phyloP scores from a whole-genome alignment of 2,797 vertebrate genomes.

The Rhynchonycteris naso region DNA sequence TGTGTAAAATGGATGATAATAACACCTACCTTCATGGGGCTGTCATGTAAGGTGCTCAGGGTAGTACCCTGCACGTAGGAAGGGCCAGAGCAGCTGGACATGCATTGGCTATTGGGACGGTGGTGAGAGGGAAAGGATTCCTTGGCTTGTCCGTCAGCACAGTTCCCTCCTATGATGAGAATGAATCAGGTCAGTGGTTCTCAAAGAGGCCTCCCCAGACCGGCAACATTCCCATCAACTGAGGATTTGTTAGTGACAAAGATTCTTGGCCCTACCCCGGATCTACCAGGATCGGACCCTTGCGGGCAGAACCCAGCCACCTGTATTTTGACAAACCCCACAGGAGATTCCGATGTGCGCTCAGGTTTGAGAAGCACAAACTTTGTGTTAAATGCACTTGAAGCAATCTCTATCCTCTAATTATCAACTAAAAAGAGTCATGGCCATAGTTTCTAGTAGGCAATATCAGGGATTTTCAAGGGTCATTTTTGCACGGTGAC shows the following conservation, averaged over 20 bases:
- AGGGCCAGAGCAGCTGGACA: fast-evolving
- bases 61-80: fast-evolving
- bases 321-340: background rate
- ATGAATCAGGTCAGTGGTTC: background rate
- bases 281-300: background rate
- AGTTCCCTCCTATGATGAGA: background rate
- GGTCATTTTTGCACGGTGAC: background rate
- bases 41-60: fast-evolving
- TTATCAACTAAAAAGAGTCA: background rate
- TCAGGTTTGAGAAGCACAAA: background rate
- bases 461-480: background rate
- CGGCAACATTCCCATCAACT: background rate
- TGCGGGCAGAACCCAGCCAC: fast-evolving
- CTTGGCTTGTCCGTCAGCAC: background rate
- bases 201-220: background rate
- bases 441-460: background rate
- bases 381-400: background rate
- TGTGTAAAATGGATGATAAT: background rate
- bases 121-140: no score
- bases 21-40: fast-evolving
- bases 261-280: fast-evolving
- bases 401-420: background rate
- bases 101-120: background rate
- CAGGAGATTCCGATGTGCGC: no score
- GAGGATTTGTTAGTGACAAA: background rate